phyloP scores from a whole-genome alignment of 2,113 vertebrate species.

The Girardinichthys multiradiatus region DNA sequence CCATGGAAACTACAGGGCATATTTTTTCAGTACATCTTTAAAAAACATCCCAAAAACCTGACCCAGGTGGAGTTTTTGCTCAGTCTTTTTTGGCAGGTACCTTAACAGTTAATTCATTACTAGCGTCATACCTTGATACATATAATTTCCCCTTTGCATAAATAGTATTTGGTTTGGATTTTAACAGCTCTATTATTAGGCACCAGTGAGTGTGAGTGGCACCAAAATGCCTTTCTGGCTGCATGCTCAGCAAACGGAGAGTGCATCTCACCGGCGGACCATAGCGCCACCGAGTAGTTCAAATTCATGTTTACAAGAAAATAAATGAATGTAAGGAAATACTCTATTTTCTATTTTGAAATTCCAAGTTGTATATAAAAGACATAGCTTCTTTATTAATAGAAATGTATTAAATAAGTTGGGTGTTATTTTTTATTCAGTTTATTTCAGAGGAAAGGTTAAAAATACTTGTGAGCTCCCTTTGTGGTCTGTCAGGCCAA shows the following conservation, averaged over 20 bases:
- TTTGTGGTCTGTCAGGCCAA: too few relatives aligned
- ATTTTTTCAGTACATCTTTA: constrained; percentile 16
- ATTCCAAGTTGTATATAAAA: too few relatives aligned
- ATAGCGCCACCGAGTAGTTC: constrained; percentile 52
- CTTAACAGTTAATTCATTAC: constrained; percentile 41
- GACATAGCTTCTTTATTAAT: too few relatives aligned
- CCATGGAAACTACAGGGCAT: not conserved
- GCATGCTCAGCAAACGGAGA: not conserved
- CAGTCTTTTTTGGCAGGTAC: constrained; percentile 27
- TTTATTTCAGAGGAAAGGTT: too few relatives aligned
- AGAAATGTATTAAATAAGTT: too few relatives aligned
- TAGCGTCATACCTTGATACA: constrained; percentile 29
- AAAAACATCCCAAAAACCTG: constrained; percentile 31
- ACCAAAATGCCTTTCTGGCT: constrained; percentile 23
- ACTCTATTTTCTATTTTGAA: not conserved
- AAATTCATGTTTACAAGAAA: not conserved
- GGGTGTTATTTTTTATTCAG: too few relatives aligned
- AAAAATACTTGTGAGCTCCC: too few relatives aligned
- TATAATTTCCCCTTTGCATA: constrained; percentile 41
- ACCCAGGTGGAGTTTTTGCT: constrained; percentile 17
- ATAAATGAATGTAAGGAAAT: not conserved
- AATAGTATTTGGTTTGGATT: constrained; percentile 60
- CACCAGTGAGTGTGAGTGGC: constrained; percentile 18
- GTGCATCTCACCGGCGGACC: constrained; percentile 5
- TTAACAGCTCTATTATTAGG: constrained; percentile 70